These are phyloP conservation scores for Erpobdella octoculata DNA, from an alignment of 2,888 invertebrate species.

Conservation along the genomic window DNA sequence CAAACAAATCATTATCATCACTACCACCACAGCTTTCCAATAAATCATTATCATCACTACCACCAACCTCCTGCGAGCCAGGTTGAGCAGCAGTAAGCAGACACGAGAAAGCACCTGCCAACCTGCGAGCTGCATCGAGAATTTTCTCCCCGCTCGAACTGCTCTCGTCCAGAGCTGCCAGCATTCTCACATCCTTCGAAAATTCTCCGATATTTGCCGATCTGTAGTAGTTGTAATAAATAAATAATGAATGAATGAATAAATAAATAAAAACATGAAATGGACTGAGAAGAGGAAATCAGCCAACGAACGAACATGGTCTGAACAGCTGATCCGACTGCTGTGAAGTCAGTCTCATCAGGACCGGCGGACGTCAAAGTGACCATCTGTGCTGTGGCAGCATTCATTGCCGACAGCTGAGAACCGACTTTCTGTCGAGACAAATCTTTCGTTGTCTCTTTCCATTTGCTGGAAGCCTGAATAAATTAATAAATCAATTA, in stretches of 20 bases:
- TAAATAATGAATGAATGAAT: background rate
- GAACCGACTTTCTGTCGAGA: conserved; percentile 85
- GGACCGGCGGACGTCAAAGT: conserved; percentile 72
- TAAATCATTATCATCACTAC: background rate
- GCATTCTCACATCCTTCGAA: conserved; percentile 80
- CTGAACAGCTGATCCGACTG: conserved; percentile 90
- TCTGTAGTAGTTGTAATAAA: conserved; percentile 39
- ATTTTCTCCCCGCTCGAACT: conserved; percentile 72
- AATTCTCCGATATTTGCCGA: conserved; percentile 92
- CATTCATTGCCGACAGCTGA: conserved; percentile 97
- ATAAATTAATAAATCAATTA: no score
- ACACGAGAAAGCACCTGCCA: conserved; percentile 83
- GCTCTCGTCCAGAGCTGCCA: conserved; percentile 83
- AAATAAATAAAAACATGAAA: background rate
- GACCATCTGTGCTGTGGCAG: conserved; percentile 93
- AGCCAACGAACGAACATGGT: conserved; percentile 61
- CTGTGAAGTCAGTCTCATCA: conserved; percentile 76
- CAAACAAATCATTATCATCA: background rate
- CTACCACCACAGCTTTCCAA: background rate
- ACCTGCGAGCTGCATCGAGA: conserved; percentile 79
- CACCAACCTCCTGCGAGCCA: conserved; percentile 44
- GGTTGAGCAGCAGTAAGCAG: conserved; percentile 91
- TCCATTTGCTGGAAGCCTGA: conserved; percentile 31
- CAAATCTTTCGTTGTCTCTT: conserved; percentile 27
- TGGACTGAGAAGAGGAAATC: background rate